A percentile compares a stretch with the other conserved stretches of the same genome.
phyloP scores from a whole-genome alignment of 2,113 vertebrate species.

The Campylorhamphus procurvoides region DNA sequence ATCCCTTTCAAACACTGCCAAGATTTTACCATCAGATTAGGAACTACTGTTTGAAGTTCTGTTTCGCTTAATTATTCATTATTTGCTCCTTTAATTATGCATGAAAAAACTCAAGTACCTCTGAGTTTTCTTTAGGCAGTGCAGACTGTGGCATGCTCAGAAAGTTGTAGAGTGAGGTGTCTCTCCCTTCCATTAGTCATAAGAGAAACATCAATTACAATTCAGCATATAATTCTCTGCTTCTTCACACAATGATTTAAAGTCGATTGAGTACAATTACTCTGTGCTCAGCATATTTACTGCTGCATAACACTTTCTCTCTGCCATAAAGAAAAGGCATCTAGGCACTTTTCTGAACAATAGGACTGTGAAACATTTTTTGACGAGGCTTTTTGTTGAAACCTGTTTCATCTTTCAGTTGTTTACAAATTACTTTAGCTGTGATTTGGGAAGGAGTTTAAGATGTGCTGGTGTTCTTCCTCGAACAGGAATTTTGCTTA shows the following conservation, averaged over 20 bases:
- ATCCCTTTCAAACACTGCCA: not conserved
- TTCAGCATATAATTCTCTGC: slow-evolving; percentile 1
- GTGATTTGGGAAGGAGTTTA: not conserved
- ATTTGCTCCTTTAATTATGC: slow-evolving; percentile 37
- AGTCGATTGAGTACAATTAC: not conserved
- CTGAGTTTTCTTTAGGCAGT: not conserved
- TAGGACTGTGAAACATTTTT: not conserved
- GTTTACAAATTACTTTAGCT: not conserved
- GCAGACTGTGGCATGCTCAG: not conserved
- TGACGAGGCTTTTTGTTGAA: not conserved
- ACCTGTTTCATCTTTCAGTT: not conserved
- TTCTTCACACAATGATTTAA: slow-evolving; percentile 20
- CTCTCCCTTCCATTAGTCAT: slow-evolving; percentile 43
- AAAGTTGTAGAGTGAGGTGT: not conserved
- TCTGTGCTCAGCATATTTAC: slow-evolving; percentile 20
- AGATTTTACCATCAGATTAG: not conserved
- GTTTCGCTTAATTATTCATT: slow-evolving; percentile 47
- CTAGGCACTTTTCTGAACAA: not conserved
- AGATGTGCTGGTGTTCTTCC: not conserved
- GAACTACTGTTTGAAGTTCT: not conserved
- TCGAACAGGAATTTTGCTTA: not conserved
- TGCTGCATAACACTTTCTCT: not conserved
- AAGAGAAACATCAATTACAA: slow-evolving; percentile 24
- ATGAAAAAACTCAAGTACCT: slow-evolving; percentile 23
- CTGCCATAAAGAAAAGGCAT: not conserved